Evolutionary conservation across 2,113 vertebrate genomes (phyloP).

Genomic region (Coreoperca whiteheadi): DNA sequence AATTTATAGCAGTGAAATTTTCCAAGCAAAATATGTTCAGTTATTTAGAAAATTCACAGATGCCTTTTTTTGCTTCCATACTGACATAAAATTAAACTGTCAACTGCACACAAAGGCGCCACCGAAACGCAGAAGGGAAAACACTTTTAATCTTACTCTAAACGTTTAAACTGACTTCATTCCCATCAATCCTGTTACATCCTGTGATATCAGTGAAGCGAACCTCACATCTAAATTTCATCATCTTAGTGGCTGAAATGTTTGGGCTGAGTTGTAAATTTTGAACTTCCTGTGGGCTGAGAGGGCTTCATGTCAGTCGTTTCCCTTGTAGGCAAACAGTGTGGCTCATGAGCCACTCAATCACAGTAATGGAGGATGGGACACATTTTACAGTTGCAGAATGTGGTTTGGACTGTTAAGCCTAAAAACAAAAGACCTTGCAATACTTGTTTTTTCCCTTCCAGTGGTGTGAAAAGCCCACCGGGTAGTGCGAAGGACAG

Average conservation of each 20-base stretch:
- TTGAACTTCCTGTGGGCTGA: neutral
- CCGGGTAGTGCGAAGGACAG: constrained; percentile 69
- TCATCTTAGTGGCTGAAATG: neutral
- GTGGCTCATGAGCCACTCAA: neutral
- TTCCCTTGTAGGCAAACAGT: neutral
- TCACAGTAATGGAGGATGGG: neutral
- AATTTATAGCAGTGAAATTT: neutral
- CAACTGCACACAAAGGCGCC: neutral
- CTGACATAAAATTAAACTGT: neutral
- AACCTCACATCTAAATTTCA: neutral
- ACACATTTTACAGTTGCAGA: neutral
- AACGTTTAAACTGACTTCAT: neutral
- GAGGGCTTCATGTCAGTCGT: neutral
- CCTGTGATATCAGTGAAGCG: neutral
- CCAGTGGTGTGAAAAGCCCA: constrained; percentile 70
- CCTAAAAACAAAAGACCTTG: neutral
- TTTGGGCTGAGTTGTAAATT: neutral
- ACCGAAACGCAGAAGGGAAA: neutral
- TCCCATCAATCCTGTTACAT: neutral
- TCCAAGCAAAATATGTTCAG: neutral
- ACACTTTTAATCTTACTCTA: neutral
- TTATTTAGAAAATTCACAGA: neutral
- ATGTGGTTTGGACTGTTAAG: neutral
- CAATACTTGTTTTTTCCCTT: neutral
- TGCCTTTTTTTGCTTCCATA: neutral